These are phyloP conservation scores for Antechinus stuartii DNA, from an alignment of 2,113 vertebrate genomes.

Conservation along the genomic window DNA sequence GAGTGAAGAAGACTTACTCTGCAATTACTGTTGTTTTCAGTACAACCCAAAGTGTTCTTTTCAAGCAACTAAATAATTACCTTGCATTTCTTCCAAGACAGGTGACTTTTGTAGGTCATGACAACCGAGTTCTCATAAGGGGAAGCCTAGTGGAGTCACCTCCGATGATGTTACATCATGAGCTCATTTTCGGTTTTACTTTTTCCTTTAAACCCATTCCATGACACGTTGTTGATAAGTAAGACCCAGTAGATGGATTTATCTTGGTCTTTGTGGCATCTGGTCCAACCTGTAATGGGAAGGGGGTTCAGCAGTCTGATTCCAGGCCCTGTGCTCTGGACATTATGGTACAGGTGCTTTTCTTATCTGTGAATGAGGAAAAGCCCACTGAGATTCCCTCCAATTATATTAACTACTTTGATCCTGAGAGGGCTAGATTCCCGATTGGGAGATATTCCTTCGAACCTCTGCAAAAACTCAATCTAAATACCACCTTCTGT, in stretches of 20 bases:
- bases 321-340: background rate
- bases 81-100: background rate
- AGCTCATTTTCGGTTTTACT: background rate
- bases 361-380: background rate
- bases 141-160: background rate
- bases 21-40: constrained; percentile 43
- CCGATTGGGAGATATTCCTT: background rate
- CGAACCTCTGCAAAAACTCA: background rate
- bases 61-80: constrained; percentile 26
- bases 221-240: background rate
- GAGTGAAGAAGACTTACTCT: background rate
- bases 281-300: too few species aligned
- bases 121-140: background rate
- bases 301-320: background rate
- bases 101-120: background rate
- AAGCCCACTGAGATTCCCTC: background rate
- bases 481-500: background rate
- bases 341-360: background rate
- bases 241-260: background rate
- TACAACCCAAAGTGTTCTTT: background rate
- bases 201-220: background rate
- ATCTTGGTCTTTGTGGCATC: too few species aligned
- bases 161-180: background rate
- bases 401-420: background rate
- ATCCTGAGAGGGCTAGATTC: background rate